A percentile compares a stretch with the other conserved stretches of the same genome.
These are phyloP conservation scores for Cataglyphis cursor DNA, from an alignment of 2,888 invertebrate species.

Conservation along the genomic window DNA sequence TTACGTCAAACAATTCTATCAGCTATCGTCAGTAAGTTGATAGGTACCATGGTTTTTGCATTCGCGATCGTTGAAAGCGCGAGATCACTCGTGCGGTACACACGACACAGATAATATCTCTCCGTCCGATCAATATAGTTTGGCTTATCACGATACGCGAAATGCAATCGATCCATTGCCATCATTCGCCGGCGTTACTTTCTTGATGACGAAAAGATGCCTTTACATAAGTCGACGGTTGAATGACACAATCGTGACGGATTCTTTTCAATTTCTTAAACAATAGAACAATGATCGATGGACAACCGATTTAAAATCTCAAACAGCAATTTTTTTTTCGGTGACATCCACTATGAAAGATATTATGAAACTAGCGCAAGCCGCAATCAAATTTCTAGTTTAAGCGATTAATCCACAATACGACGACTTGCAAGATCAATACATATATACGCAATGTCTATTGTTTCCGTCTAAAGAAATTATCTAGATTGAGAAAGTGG, in stretches of 20 bases:
- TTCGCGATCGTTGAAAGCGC: slow-evolving; percentile 67
- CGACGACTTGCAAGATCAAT: slow-evolving; percentile 63
- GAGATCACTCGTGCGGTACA: slow-evolving; percentile 66
- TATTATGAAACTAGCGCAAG: slow-evolving; percentile 29
- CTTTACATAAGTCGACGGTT: slow-evolving; percentile 33
- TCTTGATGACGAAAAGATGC: slow-evolving; percentile 52
- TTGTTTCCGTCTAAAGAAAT: slow-evolving; percentile 12
- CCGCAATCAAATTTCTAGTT: slow-evolving; percentile 20
- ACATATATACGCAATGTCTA: slow-evolving; percentile 36
- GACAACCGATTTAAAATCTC: slow-evolving; percentile 1
- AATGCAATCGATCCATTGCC: slow-evolving; percentile 19
- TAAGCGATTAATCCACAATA: slow-evolving; percentile 28
- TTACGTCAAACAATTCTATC: slow-evolving; percentile 63
- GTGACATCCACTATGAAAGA: neutral
- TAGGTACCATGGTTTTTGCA: slow-evolving; percentile 30
- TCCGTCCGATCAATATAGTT: slow-evolving; percentile 47
- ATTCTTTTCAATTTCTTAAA: slow-evolving; percentile 31
- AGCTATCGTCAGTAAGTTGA: slow-evolving; percentile 44
- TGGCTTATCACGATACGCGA: slow-evolving; percentile 5
- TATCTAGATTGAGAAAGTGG: slow-evolving; percentile 68
- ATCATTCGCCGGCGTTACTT: slow-evolving; percentile 34
- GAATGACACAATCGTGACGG: slow-evolving; percentile 34
- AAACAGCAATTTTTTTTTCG: slow-evolving; percentile 3
- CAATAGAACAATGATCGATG: slow-evolving; percentile 2
- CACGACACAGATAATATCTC: slow-evolving; percentile 55